These are phyloP conservation scores for Parochlus steinenii DNA, from an alignment of 2,888 invertebrate genomes.

Conservation along the genomic window DNA sequence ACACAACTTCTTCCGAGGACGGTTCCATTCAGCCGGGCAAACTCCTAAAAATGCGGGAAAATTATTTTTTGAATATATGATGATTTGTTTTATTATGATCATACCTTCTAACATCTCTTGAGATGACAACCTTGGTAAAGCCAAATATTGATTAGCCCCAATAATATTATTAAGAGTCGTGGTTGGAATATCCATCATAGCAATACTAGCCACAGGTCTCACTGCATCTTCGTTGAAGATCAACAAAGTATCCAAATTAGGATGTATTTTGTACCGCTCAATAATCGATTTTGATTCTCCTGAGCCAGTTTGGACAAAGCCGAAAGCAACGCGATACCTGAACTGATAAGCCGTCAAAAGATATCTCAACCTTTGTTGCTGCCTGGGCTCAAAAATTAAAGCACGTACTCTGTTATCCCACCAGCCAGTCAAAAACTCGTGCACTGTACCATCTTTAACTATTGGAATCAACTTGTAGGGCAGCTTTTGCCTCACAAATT, in stretches of 20 bases:
- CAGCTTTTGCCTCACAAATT: conserved; percentile 75
- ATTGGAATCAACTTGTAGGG: conserved; percentile 60
- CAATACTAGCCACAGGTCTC: conserved; percentile 68
- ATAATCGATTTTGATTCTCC: conserved; percentile 45
- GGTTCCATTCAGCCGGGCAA: conserved; percentile 78
- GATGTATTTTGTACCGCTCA: conserved; percentile 51
- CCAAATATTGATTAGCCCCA: conserved; percentile 72
- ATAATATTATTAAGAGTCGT: conserved; percentile 78
- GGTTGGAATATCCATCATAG: conserved; percentile 80
- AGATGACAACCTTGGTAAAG: conserved; percentile 79
- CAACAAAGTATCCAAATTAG: conserved; percentile 61
- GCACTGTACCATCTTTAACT: conserved; percentile 55
- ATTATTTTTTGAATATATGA: not conserved
- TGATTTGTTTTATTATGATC: conserved; percentile 1
- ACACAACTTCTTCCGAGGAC: conserved; percentile 54
- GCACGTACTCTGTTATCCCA: conserved; percentile 83
- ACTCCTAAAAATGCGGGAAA: conserved; percentile 27
- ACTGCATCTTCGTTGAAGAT: conserved; percentile 76
- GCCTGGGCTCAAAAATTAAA: conserved; percentile 67
- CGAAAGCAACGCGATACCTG: conserved; percentile 72
- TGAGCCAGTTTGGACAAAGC: conserved; percentile 48
- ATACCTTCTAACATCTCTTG: conserved; percentile 45
- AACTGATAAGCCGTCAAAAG: conserved; percentile 76
- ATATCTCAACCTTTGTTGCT: conserved; percentile 65
- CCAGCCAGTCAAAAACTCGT: conserved; percentile 73